Base-by-base conservation (phyloP, 2,113 vertebrate species). In the Sceloporus tristichus region DNA sequence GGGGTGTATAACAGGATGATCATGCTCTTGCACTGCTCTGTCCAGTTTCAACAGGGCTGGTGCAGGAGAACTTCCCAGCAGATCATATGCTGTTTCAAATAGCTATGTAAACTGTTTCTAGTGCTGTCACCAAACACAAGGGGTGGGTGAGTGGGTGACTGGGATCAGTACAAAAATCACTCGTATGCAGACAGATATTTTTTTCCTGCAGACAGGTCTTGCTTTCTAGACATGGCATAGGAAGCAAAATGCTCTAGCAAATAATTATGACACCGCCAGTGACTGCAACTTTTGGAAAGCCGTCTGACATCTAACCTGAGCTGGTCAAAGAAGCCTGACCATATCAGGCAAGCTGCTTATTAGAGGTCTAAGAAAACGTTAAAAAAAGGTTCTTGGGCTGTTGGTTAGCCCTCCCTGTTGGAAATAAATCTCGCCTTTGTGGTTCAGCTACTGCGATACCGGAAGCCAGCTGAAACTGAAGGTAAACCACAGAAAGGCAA, bases 41-140 rank as follows among this genome's bases (percentile, higher is more conserved):
- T 34, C 2, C 23, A 14, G 27, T 83, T 53, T 70, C 56, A 68
- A 40, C 9, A 40, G 34, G 42, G 62, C 29, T 14, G 38, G 40
- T 66, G 40, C 29, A 38, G 74, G 23, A 84, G 73, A 68, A 78
- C 42, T 29, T 84, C 62, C 62, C 42, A 70, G n/a, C 14, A 21
- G 81, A 56, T 78, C n/a, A 73, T 59, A 4, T 25, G 40, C 81
- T 78, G 53, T 29, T 40, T 78, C 73, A 88, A 62, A 89, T 62
- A 89, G 38, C 88, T 89, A 85, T 88, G 91, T 85, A 89, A 92
- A 87, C 76, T 0, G 82, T 90, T 94, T 82, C 94, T 95, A 90
- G 92, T 18, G 68, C 95, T 92, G 93, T 90, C 87, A 90, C 82
- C 1, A 2, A 90, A 42, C 79, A 77, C 59, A 68, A n/a, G 25